phyloP scores from a whole-genome alignment of 2,113 vertebrate genomes.

The Elanoides forficatus region DNA sequence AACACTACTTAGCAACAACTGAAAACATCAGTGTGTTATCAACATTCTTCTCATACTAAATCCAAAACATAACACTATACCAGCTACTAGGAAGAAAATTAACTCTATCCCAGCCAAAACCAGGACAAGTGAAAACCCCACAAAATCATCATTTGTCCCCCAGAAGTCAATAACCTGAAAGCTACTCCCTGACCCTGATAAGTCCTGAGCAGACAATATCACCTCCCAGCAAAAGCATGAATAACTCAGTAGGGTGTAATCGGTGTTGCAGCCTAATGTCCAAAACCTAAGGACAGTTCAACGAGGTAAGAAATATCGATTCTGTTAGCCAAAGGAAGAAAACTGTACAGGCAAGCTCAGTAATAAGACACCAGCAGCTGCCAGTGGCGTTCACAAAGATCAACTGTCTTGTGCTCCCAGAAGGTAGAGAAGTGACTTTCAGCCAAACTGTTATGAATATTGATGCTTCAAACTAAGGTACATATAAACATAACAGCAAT shows the following conservation, averaged over 20 bases:
- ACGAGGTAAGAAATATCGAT: not conserved
- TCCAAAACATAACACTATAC: no score
- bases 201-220: not conserved
- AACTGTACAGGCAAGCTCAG: not conserved
- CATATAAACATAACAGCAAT: not conserved
- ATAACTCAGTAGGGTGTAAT: not conserved
- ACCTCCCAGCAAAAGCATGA: not conserved
- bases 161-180: not conserved
- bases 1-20: no score
- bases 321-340: not conserved
- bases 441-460: not conserved
- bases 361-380: not conserved
- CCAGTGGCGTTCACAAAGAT: not conserved
- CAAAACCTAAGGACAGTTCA: not conserved
- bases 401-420: not conserved
- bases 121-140: not conserved
- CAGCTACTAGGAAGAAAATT: no score
- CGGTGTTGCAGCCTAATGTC: not conserved
- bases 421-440: not conserved
- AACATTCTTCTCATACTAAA: no score
- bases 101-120: no score
- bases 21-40: no score
- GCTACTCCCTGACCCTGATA: not conserved
- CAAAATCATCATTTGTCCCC: not conserved
- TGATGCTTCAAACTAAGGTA: not conserved